Base-by-base conservation (phyloP, 2,888 invertebrate genomes). In the Oligia fasciuncula region DNA sequence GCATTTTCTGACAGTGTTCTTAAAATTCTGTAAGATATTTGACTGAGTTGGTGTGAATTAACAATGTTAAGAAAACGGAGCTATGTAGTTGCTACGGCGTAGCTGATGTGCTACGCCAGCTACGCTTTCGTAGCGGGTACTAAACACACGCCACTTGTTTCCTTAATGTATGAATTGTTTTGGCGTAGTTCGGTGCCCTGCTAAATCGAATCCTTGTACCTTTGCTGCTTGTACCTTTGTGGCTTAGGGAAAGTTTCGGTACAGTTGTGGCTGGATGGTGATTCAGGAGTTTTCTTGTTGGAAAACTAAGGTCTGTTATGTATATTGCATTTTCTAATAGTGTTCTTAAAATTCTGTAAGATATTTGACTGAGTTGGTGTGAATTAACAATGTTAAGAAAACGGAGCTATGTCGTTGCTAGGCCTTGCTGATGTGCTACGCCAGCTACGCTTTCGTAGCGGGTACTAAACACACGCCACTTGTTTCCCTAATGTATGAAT, bases 141-240 rank as follows among this genome's bases (percentile, higher is more conserved):
- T 86, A 89, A 92, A 93, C 93, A 93, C 89, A 94, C 94, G 94
- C 92, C 90, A 93, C 94, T 94, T 94, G 94, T 87, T 90, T 92
- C 86, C 82, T 88, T 94, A 94, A 94, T 94, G 91, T 93, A 94
- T 94, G 94, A 92, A 93, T 91, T 93, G 93, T 93, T 94, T 93
- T 92, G 92, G 88, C 90, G 85, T 75, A 80, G 76, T 86, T 80
- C 51, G 73, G 81, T 81, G 75, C 72, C 81, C 83, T 76, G 77
- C 46, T 46, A 80, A 88, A 86, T 83, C 80, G 76, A 84, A 88
- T 86, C 88, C 88, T 84, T 88, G 79, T 87, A 88, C 85, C 79
- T 81, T 81, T 83, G 81, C 49, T 80, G 83, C 67, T 81, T 82
- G 72, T 85, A 87, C 84, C 76, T 79, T 80, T 84, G 81, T 62